Percentiles rank a stretch among this genome's conserved stretches.
phyloP scores from a whole-genome alignment of 2,888 invertebrate species.

The Ennomos fuscantarius region DNA sequence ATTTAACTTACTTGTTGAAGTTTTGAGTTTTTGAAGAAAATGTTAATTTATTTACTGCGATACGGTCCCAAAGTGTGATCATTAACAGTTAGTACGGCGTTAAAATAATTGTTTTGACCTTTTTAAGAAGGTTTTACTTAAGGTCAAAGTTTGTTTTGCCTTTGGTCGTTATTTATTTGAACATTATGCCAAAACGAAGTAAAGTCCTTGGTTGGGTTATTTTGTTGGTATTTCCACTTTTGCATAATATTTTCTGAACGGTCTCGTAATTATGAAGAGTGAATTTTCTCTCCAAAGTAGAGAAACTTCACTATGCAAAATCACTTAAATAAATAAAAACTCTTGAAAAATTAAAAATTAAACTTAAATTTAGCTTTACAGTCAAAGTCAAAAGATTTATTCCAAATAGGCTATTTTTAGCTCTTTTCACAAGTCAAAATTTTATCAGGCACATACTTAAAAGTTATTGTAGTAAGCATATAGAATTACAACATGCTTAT shows the following conservation, averaged over 20 bases:
- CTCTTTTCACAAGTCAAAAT: too few relatives aligned
- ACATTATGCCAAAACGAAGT: constrained; percentile 14
- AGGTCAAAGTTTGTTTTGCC: constrained; percentile 7
- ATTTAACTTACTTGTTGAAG: neutral
- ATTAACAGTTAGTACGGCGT: neutral
- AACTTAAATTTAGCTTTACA: too few relatives aligned
- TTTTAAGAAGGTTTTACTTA: constrained; percentile 11
- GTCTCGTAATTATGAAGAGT: too few relatives aligned
- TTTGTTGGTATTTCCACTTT: constrained; percentile 1
- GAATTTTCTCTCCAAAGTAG: too few relatives aligned
- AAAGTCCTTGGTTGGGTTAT: constrained; percentile 5
- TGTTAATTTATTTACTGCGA: constrained; percentile 6
- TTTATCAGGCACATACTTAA: too few relatives aligned
- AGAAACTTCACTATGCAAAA: too few relatives aligned
- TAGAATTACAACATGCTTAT: too few relatives aligned
- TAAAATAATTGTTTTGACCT: constrained; percentile 21
- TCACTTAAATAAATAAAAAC: too few relatives aligned
- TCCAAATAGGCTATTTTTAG: too few relatives aligned
- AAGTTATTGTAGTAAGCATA: too few relatives aligned
- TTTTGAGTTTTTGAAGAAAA: constrained; percentile 1
- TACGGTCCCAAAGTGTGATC: neutral
- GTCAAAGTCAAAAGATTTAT: too few relatives aligned
- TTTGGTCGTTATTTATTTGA: constrained; percentile 2
- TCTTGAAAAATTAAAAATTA: too few relatives aligned
- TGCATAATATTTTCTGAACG: neutral